Evolutionary conservation across 2,113 vertebrate genomes (phyloP).

Genomic region (Gopherus evgoodei): DNA sequence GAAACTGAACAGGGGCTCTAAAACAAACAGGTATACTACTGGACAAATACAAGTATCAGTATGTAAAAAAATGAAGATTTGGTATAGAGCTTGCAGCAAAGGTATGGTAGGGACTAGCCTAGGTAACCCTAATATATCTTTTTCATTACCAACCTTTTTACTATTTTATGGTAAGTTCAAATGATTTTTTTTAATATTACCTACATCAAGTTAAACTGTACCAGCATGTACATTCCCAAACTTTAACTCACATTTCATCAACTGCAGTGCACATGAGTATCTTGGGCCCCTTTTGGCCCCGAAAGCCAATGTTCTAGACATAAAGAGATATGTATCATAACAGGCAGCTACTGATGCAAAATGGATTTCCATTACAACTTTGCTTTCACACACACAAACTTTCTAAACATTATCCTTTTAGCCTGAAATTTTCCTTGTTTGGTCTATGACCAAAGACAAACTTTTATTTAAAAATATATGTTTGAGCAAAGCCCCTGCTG

Average conservation of each 20-base stretch:
- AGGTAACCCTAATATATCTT: not conserved
- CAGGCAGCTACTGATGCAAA: not conserved
- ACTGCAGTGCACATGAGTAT: not conserved
- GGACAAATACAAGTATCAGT: not conserved
- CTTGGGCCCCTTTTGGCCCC: not conserved
- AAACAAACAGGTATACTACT: not conserved
- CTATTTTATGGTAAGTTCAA: not conserved
- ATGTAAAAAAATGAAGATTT: accelerated
- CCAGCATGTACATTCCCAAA: not conserved
- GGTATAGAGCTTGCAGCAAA: not conserved
- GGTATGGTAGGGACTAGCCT: accelerated
- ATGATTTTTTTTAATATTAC: not conserved
- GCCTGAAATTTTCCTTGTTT: not conserved
- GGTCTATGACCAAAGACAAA: not conserved
- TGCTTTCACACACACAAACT: not conserved
- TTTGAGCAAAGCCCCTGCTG: not conserved
- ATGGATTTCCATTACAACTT: not conserved
- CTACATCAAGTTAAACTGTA: not conserved
- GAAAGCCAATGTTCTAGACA: not conserved
- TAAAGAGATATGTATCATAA: not conserved
- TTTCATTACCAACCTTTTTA: accelerated
- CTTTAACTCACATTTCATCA: not conserved
- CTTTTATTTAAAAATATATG: not conserved
- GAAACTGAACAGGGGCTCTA: accelerated
- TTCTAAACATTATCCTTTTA: not conserved